These are phyloP conservation scores for Nesospiza acunhae DNA, from an alignment of 2,113 vertebrate species.

Conservation along the genomic window DNA sequence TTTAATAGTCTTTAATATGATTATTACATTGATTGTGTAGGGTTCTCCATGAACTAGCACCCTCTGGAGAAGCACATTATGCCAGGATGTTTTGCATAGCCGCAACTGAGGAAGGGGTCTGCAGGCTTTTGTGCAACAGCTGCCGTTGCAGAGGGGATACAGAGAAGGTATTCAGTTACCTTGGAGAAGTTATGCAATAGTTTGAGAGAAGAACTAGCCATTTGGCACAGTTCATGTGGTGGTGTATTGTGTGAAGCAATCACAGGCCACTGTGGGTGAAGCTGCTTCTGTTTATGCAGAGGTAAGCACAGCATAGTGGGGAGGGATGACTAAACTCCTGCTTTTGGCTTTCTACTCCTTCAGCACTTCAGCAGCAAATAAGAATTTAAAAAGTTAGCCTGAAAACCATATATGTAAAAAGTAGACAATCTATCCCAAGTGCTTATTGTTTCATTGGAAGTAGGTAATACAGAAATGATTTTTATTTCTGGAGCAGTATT, in stretches of 20 bases:
- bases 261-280: slow-evolving; percentile 13
- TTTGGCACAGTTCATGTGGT: slow-evolving; percentile 37
- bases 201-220: slow-evolving; percentile 3
- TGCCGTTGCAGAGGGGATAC: slow-evolving; percentile 47
- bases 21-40: neutral
- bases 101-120: neutral
- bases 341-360: slow-evolving; percentile 37
- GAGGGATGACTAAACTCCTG: slow-evolving; percentile 44
- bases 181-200: slow-evolving; percentile 54
- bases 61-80: slow-evolving; percentile 21
- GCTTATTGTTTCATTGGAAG: neutral
- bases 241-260: slow-evolving; percentile 25
- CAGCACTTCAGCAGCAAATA: neutral
- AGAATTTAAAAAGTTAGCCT: neutral
- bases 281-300: slow-evolving; percentile 50
- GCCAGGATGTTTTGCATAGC: slow-evolving; percentile 5
- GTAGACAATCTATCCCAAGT: neutral
- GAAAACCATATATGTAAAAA: neutral
- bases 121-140: slow-evolving; percentile 50
- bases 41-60: neutral
- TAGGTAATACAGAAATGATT: neutral
- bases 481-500: neutral
- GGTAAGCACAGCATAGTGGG: neutral
- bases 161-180: slow-evolving; percentile 32
- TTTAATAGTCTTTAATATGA: neutral